Evolutionary conservation across 1,140 invertebrate genomes (phyloP), one percentile per base, ranked within the genome.

Genomic region (Drosophila sturtevanti): DNA sequence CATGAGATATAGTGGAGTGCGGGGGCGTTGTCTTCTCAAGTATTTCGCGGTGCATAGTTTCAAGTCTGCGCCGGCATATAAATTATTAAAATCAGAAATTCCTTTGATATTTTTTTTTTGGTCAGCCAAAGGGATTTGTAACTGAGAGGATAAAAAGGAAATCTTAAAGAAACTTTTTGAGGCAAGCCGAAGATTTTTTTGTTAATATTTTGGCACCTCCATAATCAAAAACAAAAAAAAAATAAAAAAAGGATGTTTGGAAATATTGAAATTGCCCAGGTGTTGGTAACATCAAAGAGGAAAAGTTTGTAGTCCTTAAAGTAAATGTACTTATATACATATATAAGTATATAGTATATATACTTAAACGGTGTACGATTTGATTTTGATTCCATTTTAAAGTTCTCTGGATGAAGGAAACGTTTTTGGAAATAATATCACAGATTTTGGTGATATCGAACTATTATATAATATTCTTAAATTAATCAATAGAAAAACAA

Each of bases 1-100:
- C 51, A 21, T 48, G 18, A 54, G 38, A 61, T 58, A 38, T 52
- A 51, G 69, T 51, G 54, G 63, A 52, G 44, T 12, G 65, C 44
- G 59, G 73, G 66, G 72, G 56, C 70, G 52, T 24, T 54, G 55
- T 18, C 38, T 27, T 55, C 51, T 63, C 24, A 41, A 64, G 65
- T 72, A 37, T 60, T 48, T 66, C 41, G 58, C 21, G 63, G 70
- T 24, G 24, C 65, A 41, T 71, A 63, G 62, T 66, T 59, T 63
- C 35, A 55, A 70, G 31, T n/a, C 38, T 24, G 51, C 61, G 35
- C 51, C 31, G 63, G 44, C 35, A 61, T 65, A 51, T 81, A 63
- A 81, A 81, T 81, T 81, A 81, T 81, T 81, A 81, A 81, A 81
- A 81, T 77, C 61, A 63, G 51, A 70, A 81, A 65, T 81, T 44